Evolutionary conservation across 2,113 vertebrate species (phyloP).

Genomic region (Clarias gariepinus): DNA sequence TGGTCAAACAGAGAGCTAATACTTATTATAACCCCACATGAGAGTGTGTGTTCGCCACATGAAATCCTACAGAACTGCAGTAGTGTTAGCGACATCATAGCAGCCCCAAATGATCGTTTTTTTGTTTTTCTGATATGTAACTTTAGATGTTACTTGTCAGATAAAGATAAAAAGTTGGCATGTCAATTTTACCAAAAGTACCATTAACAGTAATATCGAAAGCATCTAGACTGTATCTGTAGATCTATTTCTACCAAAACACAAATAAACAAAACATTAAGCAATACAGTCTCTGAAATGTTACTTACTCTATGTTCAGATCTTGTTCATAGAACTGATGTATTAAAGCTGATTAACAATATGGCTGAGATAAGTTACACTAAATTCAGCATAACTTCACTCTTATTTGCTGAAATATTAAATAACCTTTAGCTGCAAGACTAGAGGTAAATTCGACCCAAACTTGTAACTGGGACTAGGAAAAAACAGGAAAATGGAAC

Average conservation of each 20-base stretch:
- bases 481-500: not conserved
- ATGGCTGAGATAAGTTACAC: not conserved
- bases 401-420: not conserved
- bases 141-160: not conserved
- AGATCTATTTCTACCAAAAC: not conserved
- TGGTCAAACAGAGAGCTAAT: not conserved
- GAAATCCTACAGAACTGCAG: not conserved
- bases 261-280: not conserved
- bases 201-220: not conserved
- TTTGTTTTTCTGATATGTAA: not conserved
- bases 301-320: not conserved
- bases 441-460: not conserved
- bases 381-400: not conserved
- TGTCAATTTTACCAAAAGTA: not conserved
- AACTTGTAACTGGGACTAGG: not conserved
- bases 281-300: not conserved
- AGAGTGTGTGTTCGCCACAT: not conserved
- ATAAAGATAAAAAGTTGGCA: not conserved
- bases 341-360: not conserved
- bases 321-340: not conserved
- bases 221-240: not conserved
- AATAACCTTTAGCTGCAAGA: not conserved
- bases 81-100: not conserved
- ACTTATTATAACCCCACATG: not conserved
- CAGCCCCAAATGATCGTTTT: not conserved